These are phyloP conservation scores for Eidolon dupreanum DNA, from an alignment of 2,797 vertebrate genomes.

Conservation along the genomic window DNA sequence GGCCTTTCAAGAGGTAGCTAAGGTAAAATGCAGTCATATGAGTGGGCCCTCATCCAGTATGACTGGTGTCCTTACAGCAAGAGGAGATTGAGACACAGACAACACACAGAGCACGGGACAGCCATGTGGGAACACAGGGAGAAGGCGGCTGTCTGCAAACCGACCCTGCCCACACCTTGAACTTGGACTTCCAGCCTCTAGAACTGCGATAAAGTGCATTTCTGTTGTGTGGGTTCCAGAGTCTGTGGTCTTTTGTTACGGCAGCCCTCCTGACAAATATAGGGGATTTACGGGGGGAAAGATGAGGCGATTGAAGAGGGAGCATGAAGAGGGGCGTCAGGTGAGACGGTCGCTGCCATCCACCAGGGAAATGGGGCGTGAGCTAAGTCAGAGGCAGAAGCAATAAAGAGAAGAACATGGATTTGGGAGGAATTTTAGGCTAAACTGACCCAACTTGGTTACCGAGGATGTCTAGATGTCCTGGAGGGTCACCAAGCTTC, in stretches of 20 bases:
- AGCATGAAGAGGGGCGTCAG: neutral
- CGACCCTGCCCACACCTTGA: too few relatives aligned
- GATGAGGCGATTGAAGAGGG: accelerated
- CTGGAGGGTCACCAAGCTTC: neutral
- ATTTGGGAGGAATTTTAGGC: neutral
- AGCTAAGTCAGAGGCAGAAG: neutral
- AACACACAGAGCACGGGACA: neutral
- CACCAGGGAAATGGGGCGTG: neutral
- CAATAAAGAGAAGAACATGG: neutral
- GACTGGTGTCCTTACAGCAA: neutral
- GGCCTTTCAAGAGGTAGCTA: neutral
- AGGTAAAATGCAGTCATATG: neutral
- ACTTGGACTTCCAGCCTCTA: neutral
- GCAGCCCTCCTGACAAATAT: neutral
- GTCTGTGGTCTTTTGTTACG: neutral
- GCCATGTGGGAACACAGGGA: too few relatives aligned
- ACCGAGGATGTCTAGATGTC: too few relatives aligned
- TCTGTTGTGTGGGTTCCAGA: neutral
- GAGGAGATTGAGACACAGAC: neutral
- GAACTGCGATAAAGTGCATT: neutral
- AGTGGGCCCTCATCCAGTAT: too few relatives aligned
- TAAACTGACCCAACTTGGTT: neutral
- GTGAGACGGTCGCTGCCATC: neutral
- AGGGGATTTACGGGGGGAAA: neutral
- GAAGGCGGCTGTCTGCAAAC: neutral